These are phyloP conservation scores for Drosophila sordidula DNA, from an alignment of 2,888 invertebrate genomes.

Conservation along the genomic window DNA sequence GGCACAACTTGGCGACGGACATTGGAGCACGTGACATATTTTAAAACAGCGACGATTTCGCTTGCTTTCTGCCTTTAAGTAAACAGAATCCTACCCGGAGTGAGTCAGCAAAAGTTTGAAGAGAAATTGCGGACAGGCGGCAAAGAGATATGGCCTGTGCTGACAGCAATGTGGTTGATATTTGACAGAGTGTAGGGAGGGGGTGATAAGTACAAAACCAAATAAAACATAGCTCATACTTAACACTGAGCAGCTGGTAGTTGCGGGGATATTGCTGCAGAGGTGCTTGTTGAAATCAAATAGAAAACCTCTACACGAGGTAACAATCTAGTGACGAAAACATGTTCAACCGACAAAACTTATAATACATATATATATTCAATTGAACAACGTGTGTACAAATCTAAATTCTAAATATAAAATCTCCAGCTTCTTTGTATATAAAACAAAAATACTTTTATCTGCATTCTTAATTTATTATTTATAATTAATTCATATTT, in stretches of 20 bases:
- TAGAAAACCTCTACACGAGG: too few relatives aligned
- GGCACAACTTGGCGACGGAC: slow-evolving; percentile 72
- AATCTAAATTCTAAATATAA: too few relatives aligned
- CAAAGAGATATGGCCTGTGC: slow-evolving; percentile 5
- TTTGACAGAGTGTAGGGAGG: slow-evolving; percentile 26
- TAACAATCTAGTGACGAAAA: too few relatives aligned
- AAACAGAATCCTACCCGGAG: slow-evolving; percentile 8
- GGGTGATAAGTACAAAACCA: slow-evolving; percentile 17
- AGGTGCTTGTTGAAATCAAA: too few relatives aligned
- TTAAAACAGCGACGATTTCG: slow-evolving; percentile 39
- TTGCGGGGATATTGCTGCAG: too few relatives aligned
- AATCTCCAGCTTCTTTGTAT: too few relatives aligned
- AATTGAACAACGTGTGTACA: too few relatives aligned
- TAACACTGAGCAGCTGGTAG: background rate
- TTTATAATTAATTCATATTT: too few relatives aligned
- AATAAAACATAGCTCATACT: slow-evolving; percentile 26
- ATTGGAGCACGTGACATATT: slow-evolving; percentile 76
- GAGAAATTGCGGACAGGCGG: background rate
- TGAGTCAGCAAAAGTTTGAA: slow-evolving; percentile 13
- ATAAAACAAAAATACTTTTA: too few relatives aligned
- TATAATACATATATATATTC: too few relatives aligned
- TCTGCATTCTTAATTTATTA: too few relatives aligned
- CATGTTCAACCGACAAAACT: too few relatives aligned
- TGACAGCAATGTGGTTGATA: slow-evolving; percentile 51
- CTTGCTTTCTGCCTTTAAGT: slow-evolving; percentile 35